Conservation (phyloP, 2,888 invertebrate species). For the Prenolepis imparis region DNA sequence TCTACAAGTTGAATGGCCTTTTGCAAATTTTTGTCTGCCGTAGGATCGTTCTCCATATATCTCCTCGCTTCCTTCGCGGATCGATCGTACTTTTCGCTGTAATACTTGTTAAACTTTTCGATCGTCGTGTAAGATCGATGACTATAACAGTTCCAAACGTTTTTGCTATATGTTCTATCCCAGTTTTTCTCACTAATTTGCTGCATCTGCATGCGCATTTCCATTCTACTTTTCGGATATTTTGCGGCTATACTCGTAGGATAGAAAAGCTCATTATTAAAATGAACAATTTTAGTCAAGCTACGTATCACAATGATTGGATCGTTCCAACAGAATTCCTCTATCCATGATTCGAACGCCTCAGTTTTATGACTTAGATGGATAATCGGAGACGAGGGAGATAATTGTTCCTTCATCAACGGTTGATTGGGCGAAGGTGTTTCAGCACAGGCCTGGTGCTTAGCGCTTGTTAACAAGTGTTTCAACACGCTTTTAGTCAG, state of each 20-base stretch:
- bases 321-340: not conserved
- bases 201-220: not conserved
- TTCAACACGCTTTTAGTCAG: not conserved
- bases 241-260: not conserved
- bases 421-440: no score
- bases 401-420: not conserved
- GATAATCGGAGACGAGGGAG: not conserved
- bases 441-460: no score
- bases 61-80: no score
- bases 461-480: not conserved
- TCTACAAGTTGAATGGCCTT: no score
- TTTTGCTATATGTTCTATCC: not conserved
- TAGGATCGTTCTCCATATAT: no score
- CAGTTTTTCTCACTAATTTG: not conserved
- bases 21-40: no score
- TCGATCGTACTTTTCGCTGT: not conserved
- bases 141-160: not conserved
- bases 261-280: not conserved
- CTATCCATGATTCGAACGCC: not conserved
- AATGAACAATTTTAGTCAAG: not conserved
- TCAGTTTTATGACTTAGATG: not conserved
- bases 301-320: not conserved
- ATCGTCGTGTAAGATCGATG: not conserved
- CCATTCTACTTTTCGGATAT: not conserved
- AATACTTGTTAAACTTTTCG: not conserved